Evolutionary conservation across 1,140 invertebrate species (phyloP).

Genomic region (Papilio helenus): DNA sequence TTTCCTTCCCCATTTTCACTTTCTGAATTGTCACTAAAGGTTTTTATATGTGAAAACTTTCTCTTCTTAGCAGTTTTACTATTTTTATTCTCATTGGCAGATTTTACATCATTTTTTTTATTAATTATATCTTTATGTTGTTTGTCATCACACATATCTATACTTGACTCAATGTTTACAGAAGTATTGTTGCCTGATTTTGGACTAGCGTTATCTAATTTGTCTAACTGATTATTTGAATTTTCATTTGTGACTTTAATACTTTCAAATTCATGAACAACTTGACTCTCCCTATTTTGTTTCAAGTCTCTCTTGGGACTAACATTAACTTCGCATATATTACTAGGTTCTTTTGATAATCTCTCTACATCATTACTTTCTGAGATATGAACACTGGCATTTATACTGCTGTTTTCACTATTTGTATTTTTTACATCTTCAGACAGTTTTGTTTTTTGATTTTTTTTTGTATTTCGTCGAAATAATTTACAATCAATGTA

Average conservation of each 20-base stretch:
- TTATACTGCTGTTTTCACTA: conserved; percentile 4
- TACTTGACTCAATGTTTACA: neutral
- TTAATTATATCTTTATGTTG: neutral
- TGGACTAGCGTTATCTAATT: neutral
- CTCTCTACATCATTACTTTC: neutral
- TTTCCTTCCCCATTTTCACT: conserved; percentile 42
- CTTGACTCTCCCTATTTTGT: conserved; percentile 21
- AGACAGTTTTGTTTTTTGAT: conserved; percentile 10
- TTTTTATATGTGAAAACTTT: conserved; percentile 51
- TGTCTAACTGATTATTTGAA: neutral
- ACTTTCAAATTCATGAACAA: neutral
- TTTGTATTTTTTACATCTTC: conserved; percentile 27
- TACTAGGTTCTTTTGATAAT: conserved; percentile 5
- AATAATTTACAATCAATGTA: conserved; percentile 68
- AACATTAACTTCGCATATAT: conserved; percentile 7
- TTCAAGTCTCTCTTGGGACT: conserved; percentile 1
- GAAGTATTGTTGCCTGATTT: neutral
- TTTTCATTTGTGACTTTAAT: neutral
- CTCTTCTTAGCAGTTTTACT: conserved; percentile 34
- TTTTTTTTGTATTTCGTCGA: conserved; percentile 46
- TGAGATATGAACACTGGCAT: neutral
- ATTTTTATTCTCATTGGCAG: conserved; percentile 12
- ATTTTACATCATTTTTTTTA: conserved; percentile 28
- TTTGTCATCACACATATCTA: conserved; percentile 20
- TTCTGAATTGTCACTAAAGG: conserved; percentile 49